phyloP scores from a whole-genome alignment of 2,888 invertebrate genomes.

The Nowickia ferox region DNA sequence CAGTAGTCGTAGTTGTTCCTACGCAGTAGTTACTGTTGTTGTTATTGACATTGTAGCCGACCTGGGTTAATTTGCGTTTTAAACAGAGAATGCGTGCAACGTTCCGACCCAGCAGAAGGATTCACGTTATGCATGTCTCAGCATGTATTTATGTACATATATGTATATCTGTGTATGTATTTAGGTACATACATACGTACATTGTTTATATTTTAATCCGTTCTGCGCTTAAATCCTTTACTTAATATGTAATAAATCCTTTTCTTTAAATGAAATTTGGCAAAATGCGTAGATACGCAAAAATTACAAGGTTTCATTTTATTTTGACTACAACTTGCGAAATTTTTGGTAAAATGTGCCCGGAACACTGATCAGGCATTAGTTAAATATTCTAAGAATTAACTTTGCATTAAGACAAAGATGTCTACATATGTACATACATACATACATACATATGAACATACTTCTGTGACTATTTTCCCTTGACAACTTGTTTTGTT shows the following conservation, averaged over 20 bases:
- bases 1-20: too few relatives aligned
- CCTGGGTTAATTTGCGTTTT: constrained; percentile 32
- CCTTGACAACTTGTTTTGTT: constrained; percentile 11
- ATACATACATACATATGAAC: too few relatives aligned
- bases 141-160: neutral
- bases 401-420: constrained; percentile 29
- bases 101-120: constrained; percentile 33
- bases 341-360: constrained; percentile 25
- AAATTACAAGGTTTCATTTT: neutral
- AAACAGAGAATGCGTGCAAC: constrained; percentile 1
- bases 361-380: constrained; percentile 26
- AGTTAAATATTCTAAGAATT: constrained; percentile 51
- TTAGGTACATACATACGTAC: neutral
- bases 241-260: constrained; percentile 57
- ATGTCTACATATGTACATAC: too few relatives aligned
- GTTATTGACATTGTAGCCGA: neutral
- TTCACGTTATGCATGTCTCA: neutral
- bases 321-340: constrained; percentile 20
- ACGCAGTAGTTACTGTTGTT: neutral
- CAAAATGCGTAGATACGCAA: constrained; percentile 20
- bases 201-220: constrained; percentile 43
- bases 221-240: constrained; percentile 54
- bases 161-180: neutral
- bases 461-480: too few relatives aligned
- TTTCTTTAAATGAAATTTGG: constrained; percentile 55